These are phyloP conservation scores for Anomalospiza imberbis DNA, from an alignment of 2,797 vertebrate species.

Conservation along the genomic window DNA sequence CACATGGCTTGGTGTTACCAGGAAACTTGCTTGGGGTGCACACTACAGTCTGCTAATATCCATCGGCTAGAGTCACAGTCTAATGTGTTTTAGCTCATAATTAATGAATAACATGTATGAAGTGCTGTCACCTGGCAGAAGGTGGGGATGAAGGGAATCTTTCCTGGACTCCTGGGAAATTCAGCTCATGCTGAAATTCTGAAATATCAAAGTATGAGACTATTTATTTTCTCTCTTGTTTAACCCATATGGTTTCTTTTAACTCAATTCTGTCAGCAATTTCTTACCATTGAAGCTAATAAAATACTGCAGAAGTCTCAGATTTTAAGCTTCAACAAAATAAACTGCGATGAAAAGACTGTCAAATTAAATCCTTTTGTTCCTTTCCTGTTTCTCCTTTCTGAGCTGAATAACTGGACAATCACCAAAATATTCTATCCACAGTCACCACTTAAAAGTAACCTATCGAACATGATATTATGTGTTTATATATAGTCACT, in stretches of 20 bases:
- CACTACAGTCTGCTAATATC: background rate
- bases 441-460: background rate
- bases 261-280: background rate
- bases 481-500: background rate
- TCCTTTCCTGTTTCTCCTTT: background rate
- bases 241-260: background rate
- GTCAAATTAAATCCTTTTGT: background rate
- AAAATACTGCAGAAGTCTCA: background rate
- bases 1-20: background rate
- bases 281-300: background rate
- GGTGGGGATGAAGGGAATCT: background rate
- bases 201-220: background rate
- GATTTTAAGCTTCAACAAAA: background rate
- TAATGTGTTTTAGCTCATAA: background rate
- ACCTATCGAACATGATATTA: accelerated
- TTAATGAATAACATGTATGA: background rate
- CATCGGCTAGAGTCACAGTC: background rate
- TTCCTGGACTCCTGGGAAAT: background rate
- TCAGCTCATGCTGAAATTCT: background rate
- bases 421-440: background rate
- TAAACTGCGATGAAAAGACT: background rate
- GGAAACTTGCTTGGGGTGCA: too few relatives aligned
- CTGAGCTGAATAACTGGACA: background rate
- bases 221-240: background rate
- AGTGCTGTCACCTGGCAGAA: background rate